Conservation (phyloP, 2,888 invertebrate species). For the Ornithoptera priamus region DNA sequence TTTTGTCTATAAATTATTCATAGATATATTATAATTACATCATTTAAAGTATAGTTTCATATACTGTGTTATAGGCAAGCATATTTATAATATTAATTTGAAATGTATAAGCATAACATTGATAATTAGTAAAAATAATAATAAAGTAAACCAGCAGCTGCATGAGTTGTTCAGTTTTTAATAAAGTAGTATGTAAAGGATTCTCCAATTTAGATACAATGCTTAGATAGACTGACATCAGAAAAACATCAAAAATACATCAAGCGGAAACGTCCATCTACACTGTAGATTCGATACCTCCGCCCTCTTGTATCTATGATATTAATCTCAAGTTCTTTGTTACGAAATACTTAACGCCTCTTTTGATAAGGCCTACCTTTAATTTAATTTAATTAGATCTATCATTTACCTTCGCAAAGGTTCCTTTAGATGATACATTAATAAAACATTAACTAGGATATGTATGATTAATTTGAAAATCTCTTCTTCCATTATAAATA, state of each 20-base stretch:
- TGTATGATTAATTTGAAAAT: too few species aligned
- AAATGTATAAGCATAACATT: not conserved
- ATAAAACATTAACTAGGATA: too few species aligned
- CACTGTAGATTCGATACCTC: conserved; percentile 70
- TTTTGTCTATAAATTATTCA: too few species aligned
- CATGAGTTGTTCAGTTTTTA: conserved; percentile 1
- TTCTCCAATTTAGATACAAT: conserved; percentile 67
- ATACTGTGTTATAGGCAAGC: not conserved
- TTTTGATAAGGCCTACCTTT: conserved; percentile 4
- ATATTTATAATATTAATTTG: not conserved
- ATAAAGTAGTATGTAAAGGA: conserved; percentile 1
- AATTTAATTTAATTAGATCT: not conserved
- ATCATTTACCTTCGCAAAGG: not conserved
- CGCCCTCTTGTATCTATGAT: conserved; percentile 10
- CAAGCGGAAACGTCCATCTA: conserved; percentile 77
- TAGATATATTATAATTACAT: too few species aligned
- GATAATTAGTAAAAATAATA: not conserved
- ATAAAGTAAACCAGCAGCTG: not conserved
- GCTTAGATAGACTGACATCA: conserved; percentile 79
- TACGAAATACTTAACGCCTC: not conserved
- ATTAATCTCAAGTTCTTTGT: conserved; percentile 3
- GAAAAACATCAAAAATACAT: conserved; percentile 81
- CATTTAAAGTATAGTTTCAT: too few species aligned
- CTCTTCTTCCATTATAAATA: too few species aligned
- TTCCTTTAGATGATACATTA: too few species aligned